phyloP scores from a whole-genome alignment of 2,888 invertebrate genomes.

The Halictus quadricinctus region DNA sequence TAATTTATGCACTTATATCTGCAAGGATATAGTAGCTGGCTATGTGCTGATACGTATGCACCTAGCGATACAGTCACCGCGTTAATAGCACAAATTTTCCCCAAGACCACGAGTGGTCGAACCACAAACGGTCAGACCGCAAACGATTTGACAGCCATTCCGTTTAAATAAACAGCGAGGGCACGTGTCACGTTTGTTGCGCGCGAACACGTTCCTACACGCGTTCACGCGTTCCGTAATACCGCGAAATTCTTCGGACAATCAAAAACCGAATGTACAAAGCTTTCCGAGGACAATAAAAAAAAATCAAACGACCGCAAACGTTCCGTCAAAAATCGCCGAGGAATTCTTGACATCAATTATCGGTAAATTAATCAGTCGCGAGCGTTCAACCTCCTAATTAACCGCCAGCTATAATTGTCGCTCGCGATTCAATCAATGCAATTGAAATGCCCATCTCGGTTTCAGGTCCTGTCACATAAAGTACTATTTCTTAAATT shows the following conservation, averaged over 20 bases:
- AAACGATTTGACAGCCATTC: constrained; percentile 32
- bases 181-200: constrained; percentile 21
- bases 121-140: constrained; percentile 42
- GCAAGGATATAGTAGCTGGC: not conserved
- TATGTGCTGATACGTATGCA: not conserved
- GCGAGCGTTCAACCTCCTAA: not conserved
- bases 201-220: not conserved
- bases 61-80: not conserved
- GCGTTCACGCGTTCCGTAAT: not conserved
- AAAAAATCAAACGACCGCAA: not conserved
- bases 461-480: not conserved
- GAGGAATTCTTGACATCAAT: not conserved
- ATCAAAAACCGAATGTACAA: not conserved
- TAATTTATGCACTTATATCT: constrained; percentile 1
- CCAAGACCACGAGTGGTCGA: constrained; percentile 20
- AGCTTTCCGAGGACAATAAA: not conserved
- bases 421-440: not conserved
- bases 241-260: not conserved
- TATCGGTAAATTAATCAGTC: not conserved
- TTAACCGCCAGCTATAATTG: not conserved
- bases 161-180: constrained; percentile 45
- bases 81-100: constrained; percentile 39
- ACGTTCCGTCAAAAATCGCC: not conserved
- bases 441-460: not conserved
- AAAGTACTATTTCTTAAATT: not conserved